These are phyloP conservation scores for Protosalanx chinensis DNA, from an alignment of 2,797 vertebrate genomes.

Conservation along the genomic window DNA sequence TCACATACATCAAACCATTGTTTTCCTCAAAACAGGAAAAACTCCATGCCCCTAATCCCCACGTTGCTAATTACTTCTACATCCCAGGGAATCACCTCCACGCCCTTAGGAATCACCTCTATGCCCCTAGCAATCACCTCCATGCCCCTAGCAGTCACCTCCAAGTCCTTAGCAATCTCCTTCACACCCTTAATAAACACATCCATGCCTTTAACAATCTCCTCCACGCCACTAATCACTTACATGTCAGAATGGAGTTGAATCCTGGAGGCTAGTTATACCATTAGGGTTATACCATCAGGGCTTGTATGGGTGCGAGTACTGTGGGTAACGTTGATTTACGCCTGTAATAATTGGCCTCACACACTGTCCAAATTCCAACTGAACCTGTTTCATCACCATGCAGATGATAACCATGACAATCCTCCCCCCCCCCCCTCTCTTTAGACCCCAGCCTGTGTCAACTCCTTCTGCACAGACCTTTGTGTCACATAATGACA, in stretches of 20 bases:
- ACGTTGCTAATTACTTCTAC: neutral
- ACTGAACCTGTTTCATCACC: constrained; percentile 5
- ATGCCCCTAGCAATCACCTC: too few species aligned
- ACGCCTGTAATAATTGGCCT: neutral
- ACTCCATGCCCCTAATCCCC: too few species aligned
- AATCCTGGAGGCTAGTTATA: neutral
- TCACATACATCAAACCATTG: constrained; percentile 85
- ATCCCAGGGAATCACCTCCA: neutral
- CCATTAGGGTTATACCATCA: neutral
- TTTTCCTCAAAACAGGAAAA: constrained; percentile 79
- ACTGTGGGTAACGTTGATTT: neutral
- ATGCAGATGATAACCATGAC: constrained; percentile 14
- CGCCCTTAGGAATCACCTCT: too few species aligned
- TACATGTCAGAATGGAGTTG: neutral
- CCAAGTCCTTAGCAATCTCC: too few species aligned
- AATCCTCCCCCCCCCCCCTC: constrained; percentile 12
- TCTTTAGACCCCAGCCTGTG: neutral
- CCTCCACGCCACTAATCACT: too few species aligned
- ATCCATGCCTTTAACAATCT: too few species aligned
- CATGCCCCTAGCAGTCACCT: too few species aligned
- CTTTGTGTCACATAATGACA: constrained; percentile 20
- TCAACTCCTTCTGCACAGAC: constrained; percentile 11
- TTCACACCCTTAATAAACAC: too few species aligned
- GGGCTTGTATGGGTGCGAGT: neutral
- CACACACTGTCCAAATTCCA: neutral